Evolutionary conservation across 1,140 invertebrate species (phyloP).

Genomic region (Ips typographus): DNA sequence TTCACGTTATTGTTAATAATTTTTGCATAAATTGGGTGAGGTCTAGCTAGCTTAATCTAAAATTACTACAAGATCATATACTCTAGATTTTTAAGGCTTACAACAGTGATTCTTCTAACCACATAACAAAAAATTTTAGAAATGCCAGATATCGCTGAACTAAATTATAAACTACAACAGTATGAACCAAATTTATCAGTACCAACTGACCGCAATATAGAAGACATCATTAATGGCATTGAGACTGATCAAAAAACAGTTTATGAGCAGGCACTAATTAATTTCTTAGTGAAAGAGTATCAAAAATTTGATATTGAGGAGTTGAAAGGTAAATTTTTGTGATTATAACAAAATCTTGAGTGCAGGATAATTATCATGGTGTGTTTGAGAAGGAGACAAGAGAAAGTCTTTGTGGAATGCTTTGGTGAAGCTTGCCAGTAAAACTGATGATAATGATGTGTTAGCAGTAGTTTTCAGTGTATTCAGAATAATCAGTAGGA

Average conservation of each 20-base stretch:
- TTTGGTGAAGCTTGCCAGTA: slow-evolving; percentile 56
- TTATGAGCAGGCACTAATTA: slow-evolving; percentile 32
- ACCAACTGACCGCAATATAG: slow-evolving; percentile 18
- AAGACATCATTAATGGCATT: slow-evolving; percentile 30
- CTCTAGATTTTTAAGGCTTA: too few species aligned
- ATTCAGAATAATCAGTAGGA: slow-evolving; percentile 59
- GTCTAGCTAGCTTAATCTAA: too few species aligned
- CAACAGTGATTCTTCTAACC: too few species aligned
- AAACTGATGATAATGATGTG: slow-evolving; percentile 49
- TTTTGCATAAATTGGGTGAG: too few species aligned
- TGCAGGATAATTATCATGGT: slow-evolving; percentile 1
- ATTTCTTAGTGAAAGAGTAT: slow-evolving; percentile 33
- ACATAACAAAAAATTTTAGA: slow-evolving; percentile 3
- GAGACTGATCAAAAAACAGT: slow-evolving; percentile 18
- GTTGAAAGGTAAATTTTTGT: slow-evolving; percentile 14
- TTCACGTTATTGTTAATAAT: too few species aligned
- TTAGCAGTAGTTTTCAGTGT: slow-evolving; percentile 33
- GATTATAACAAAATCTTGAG: background rate
- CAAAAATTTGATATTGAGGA: slow-evolving; percentile 26
- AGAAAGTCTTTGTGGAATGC: slow-evolving; percentile 56
- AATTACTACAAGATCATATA: too few species aligned
- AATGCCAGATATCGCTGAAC: slow-evolving; percentile 17
- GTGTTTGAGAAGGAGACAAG: slow-evolving; percentile 21
- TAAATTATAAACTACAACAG: slow-evolving; percentile 24
- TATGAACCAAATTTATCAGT: slow-evolving; percentile 25